Evolutionary conservation across 2,797 vertebrate genomes (phyloP), one percentile per base, ranked within the genome.

Genomic region (Hephaestus fuliginosus): DNA sequence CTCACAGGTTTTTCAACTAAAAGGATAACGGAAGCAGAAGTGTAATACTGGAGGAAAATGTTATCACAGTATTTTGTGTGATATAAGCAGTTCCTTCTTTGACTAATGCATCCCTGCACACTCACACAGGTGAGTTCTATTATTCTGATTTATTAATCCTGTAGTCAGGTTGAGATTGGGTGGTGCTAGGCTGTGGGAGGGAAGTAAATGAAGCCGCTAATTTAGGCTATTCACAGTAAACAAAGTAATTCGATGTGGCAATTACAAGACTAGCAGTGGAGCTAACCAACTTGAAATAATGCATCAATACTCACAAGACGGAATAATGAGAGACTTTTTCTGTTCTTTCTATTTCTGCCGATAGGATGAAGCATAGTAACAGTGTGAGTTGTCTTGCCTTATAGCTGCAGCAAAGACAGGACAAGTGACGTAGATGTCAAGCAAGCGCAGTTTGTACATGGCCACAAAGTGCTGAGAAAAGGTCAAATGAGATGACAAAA

Each of bases 41-140:
- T 44, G 4, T 56, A 11, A 5, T 28, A 30, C 36, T 53, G n/a
- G 18, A 20, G 25, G 6, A 33, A 39, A 58, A 49, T 28, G 33
- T 76, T 3, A 20, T 56, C 44, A 41, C n/a, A 71, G 7, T 9
- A 58, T 69, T 78, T 85, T 74, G 15, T 75, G 46, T 51, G 46
- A 13, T 9, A 44, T 70, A 20, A 68, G 12, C 44, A 53, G 1
- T 28, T 69, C 3, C 22, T 55, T 57, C 39, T 63, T 61, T 53
- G 65, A 67, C 36, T 67, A 57, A 70, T 68, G 13, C n/a, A 67
- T 25, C 28, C 48, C 14, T 25, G 49, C 36, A 51, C 43, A 44
- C 33, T 3, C 13, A 61, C 25, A 22, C n/a, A 36, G 49, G 25
- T n/a, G 8, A 52, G 41, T 63, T 68, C 28, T 39, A 5, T 67